Percentiles rank a stretch among this genome's conserved stretches.
Conservation (phyloP, 2,888 invertebrate genomes). For the Lasioglossum figueresi region DNA sequence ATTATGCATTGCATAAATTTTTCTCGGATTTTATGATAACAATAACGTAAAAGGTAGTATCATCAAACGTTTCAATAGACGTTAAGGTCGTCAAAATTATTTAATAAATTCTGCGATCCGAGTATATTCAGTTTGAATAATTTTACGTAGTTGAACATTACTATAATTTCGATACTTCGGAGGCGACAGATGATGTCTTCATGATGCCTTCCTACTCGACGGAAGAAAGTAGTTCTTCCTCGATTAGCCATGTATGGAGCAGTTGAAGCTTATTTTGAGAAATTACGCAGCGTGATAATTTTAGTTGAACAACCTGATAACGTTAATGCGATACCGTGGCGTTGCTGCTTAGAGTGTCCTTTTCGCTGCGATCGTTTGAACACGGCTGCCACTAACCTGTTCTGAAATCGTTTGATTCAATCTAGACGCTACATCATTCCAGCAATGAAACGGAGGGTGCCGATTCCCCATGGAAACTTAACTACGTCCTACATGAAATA, state of each 20-base stretch:
- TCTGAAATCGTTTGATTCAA: slow-evolving; percentile 57
- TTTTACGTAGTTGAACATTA: background rate
- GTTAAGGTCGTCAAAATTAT: background rate
- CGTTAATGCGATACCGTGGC: slow-evolving; percentile 53
- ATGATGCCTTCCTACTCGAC: background rate
- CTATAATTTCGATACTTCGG: background rate
- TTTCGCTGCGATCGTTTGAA: slow-evolving; percentile 48
- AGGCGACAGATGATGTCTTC: slow-evolving; percentile 5
- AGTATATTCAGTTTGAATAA: background rate
- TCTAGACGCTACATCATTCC: slow-evolving; percentile 37
- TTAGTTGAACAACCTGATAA: slow-evolving; percentile 59
- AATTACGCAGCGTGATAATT: slow-evolving; percentile 56
- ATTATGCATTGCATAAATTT: background rate
- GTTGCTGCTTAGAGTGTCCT: slow-evolving; percentile 39
- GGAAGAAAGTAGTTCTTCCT: slow-evolving; percentile 27
- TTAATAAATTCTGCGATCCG: background rate
- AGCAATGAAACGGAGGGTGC: slow-evolving; percentile 48
- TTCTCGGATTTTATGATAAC: background rate
- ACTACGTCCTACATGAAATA: slow-evolving; percentile 18
- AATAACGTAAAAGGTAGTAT: background rate
- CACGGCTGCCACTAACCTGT: slow-evolving; percentile 54
- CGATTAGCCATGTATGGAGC: slow-evolving; percentile 37
- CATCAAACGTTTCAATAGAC: background rate
- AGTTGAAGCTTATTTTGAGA: slow-evolving; percentile 40
- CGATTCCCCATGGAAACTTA: slow-evolving; percentile 47